Base-by-base conservation (phyloP, 2,888 invertebrate species). In the Willowsia nigromaculata region DNA sequence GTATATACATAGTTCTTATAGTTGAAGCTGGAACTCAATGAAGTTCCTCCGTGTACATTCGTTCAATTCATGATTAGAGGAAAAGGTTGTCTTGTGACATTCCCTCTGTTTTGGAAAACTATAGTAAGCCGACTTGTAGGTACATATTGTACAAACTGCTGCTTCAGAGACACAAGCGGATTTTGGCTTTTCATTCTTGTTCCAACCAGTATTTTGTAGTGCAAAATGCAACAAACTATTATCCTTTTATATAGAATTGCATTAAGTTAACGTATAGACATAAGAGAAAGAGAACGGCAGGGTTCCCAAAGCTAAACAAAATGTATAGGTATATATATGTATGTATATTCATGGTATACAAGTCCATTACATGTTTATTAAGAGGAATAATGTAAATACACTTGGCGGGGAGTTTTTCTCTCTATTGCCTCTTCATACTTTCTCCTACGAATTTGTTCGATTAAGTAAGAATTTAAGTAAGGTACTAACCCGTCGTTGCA, bases 281-380 rank as follows among this genome's bases (percentile, higher is more conserved):
- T 53, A 53, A 3, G 53, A 37, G 37, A 6, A n/a, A 53, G 53
- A 15, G 18, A 15, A n/a, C n/a, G n/a, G n/a, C n/a, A n/a, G n/a
- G n/a, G n/a, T n/a, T n/a, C n/a, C n/a, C n/a, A n/a, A n/a, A n/a
- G 22, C 37, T 68, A 40, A 68, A 18, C 68, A 68, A 68, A 68
- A 68, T 9, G 18, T 1, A 37, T 3, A 18, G 56, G 22, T n/a
- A 15, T 56, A 22, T 56, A 11, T 56, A 56, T 18, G 2, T 56
- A 18, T 22, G 18, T 27, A 27, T 27, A 27, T 59, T 37, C 65
- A 68, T n/a, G 6, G 13, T 68, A 18, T 18, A 59, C 47, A 47
- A 68, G 11, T 6, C 37, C 37, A 40, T n/a, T 22, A 40, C 18
- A 40, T 68, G 68, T 30, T 65, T 33, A 65, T 65, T 30, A 65